Base-by-base conservation (phyloP, 2,113 vertebrate genomes). In the Gallinago jamesoni region DNA sequence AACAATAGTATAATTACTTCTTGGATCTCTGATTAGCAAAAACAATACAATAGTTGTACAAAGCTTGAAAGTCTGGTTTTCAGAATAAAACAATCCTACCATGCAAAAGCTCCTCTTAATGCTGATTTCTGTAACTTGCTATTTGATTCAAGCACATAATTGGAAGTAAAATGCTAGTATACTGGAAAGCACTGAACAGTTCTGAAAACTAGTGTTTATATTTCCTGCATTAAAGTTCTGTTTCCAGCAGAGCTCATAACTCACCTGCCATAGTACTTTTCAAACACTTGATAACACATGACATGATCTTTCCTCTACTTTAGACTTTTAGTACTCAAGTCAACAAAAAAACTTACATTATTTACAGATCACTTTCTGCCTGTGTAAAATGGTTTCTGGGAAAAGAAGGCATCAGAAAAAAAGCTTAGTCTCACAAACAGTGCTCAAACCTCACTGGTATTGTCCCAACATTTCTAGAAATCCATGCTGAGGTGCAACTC, bases 1-100 rank as follows among this genome's bases (percentile, higher is more conserved):
- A 93, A 96, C 80, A 96, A 90, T 94, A 84, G 80, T 81, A 66
- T 89, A 90, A 96, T 96, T 95, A 87, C 91, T 92, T 92, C 80
- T 93, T 76, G 77, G 62, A 84, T 94, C 31, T 87, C 73, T 89
- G 83, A 96, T 95, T 96, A 94, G 50, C 55, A 94, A 91, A 94
- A 93, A 83, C 84, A 95, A 89, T 95, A 33, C 66, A 89, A 41
- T 68, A 92, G 37, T 60, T 86, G 8, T 60, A 78, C 48, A 72
- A 92, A 93, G 62, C 94, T 53, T 81, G 33, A 74, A 90, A 69
- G 60, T 84, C 83, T 92, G 31, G 19, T 48, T 85, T 93, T 89
- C 74, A 47, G 67, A 91, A 87, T 84, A 69, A 75, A 91, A 81
- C 35, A 78, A 39, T 83, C 31, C 83, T 53, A 55, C 45, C 39